Evolutionary conservation across 2,888 invertebrate genomes (phyloP).

Genomic region (Aquatica leii): DNA sequence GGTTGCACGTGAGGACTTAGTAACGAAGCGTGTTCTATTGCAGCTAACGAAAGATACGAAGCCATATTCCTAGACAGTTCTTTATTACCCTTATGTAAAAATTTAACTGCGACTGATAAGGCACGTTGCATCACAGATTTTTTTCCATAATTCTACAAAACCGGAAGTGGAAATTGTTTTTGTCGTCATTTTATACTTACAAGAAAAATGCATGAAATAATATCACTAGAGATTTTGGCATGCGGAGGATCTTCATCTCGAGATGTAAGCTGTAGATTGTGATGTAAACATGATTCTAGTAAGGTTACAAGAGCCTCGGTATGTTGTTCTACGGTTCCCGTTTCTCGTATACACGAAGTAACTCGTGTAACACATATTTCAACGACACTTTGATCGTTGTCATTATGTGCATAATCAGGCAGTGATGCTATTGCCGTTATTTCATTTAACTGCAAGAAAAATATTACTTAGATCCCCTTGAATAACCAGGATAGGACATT

Average conservation of each 20-base stretch:
- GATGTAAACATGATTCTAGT: constrained; percentile 86
- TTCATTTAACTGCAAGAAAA: constrained; percentile 71
- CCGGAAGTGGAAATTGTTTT: too few species aligned
- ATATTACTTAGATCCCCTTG: too few species aligned
- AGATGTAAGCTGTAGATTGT: constrained; percentile 82
- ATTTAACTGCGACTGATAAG: constrained; percentile 90
- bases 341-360: constrained; percentile 90
- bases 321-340: constrained; percentile 85
- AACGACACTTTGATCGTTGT: constrained; percentile 93
- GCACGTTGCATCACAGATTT: constrained; percentile 82
- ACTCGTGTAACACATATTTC: constrained; percentile 94
- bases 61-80: constrained; percentile 91
- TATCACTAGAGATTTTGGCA: constrained; percentile 95
- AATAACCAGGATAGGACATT: too few species aligned
- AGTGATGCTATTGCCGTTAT: constrained; percentile 84
- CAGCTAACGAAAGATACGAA: constrained; percentile 90
- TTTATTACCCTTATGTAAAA: constrained; percentile 87
- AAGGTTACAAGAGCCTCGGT: constrained; percentile 83
- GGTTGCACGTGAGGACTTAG: constrained; percentile 88
- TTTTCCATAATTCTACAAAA: constrained; percentile 72
- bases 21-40: constrained; percentile 87
- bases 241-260: constrained; percentile 92
- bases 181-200: too few species aligned
- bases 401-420: constrained; percentile 83
- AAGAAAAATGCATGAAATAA: constrained; percentile 93